Base-by-base conservation (phyloP, 2,888 invertebrate species). In the Morpho helenor region DNA sequence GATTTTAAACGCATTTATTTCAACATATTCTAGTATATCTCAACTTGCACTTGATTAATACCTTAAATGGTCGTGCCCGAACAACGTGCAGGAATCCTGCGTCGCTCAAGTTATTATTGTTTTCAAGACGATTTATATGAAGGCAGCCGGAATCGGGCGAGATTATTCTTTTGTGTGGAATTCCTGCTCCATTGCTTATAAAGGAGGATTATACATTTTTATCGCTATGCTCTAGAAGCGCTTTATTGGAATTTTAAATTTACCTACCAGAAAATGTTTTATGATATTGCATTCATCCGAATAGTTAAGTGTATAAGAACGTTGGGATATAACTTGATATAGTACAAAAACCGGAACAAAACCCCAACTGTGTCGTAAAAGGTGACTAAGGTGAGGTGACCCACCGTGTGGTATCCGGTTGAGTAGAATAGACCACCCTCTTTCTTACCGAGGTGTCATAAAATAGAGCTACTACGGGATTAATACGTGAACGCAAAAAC, bases 101-200 rank as follows among this genome's bases (percentile, higher is more conserved):
- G 61, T 59, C 62, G 62, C 51, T 61, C 65, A 60, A 60, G 50
- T 60, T 64, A 63, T 63, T 66, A 65, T 68, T 59, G 61, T 64
- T 64, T 67, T 55, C 55, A 51, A 61, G 53, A 59, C 58, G 40
- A 61, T 62, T 63, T 60, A 59, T 65, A 60, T 44, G 50, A 64
- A 52, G 49, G 58, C 10, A 54, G 53, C 52, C 44, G 49, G 63
- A 60, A 64, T 60, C 60, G 49, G 42, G 56, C 9, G 46, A 62
- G 45, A 57, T 56, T 52, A 52, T 61, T 60, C 54, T 50, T 60
- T 62, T 52, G 44, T 53, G 43, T 23, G 46, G 43, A 40, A 53
- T n/a, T 31, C n/a, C 16, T 44, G 10, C 55, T 55, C 16, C 49
- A 49, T 49, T 49, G 43, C 8, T 48, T 54, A 47, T 55, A 49